Base-by-base conservation (phyloP, 2,113 vertebrate genomes). In the Prochilodus magdalenae region DNA sequence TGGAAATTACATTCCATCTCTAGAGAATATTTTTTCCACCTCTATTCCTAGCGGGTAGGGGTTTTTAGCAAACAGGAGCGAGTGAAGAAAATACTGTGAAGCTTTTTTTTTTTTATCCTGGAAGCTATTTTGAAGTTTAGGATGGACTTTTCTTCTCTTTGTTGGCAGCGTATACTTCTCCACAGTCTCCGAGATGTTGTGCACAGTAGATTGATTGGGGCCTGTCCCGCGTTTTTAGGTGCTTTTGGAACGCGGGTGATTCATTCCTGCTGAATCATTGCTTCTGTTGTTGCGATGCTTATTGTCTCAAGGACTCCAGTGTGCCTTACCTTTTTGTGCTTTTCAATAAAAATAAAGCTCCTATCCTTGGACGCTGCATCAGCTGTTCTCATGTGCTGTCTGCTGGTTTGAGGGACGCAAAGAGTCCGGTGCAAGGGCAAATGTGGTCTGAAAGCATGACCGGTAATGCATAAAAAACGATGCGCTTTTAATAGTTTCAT, bases 181-280 rank as follows among this genome's bases (percentile, higher is more conserved):
- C 62, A 18, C 75, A 29, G 8, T 7, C 33, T 14, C 40, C 53
- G 44, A 6, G 67, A 40, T 20, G 20, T 84, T 82, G 79, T 79
- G 33, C 67, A 53, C 67, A 80, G 66, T 84, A 86, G 88, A 87
- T 93, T 88, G 91, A 93, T 92, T 89, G 89, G 86, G 57, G 81
- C 88, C 88, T 80, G 87, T 90, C 90, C 90, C 77, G 86, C 51
- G 87, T 89, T 88, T 86, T 79, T 83, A 82, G 66, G 80, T 86
- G 85, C 80, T 84, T 89, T 53, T 91, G 79, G 83, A 88, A 86
- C 67, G 83, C 75, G 16, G 49, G 83, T 91, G 90, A 93, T 87
- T 91, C 87, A 90, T 91, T 91, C 83, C 84, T 90, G 90, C 92
- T 92, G 92, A 94, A 85, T 93, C 91, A 76, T 80, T 89, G 83